phyloP scores from a whole-genome alignment of 2,888 invertebrate genomes.

The Ypsolopha scabrella region DNA sequence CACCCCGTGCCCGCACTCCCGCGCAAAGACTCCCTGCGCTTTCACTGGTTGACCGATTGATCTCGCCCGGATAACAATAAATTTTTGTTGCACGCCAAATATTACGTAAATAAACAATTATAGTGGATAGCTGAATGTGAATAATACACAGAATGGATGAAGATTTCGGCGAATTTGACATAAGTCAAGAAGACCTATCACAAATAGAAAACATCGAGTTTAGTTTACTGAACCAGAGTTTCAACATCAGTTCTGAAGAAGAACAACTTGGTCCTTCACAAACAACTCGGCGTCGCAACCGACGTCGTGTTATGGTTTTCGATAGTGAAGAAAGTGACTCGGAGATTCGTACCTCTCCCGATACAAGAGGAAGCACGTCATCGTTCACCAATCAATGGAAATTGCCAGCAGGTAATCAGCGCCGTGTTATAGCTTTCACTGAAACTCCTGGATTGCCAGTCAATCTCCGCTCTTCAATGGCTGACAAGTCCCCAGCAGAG shows the following conservation, averaged over 20 bases:
- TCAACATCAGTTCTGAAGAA: slow-evolving; percentile 7
- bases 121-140: not conserved
- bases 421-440: slow-evolving; percentile 10
- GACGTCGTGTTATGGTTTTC: slow-evolving; percentile 3
- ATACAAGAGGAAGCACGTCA: slow-evolving; percentile 7
- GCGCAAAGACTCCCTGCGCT: not conserved
- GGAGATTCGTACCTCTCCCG: slow-evolving; percentile 8
- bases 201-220: slow-evolving; percentile 9
- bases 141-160: not conserved
- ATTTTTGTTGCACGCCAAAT: not conserved
- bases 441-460: slow-evolving; percentile 7
- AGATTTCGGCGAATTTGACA: slow-evolving; percentile 8
- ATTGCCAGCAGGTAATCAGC: slow-evolving; percentile 9
- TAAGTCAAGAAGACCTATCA: slow-evolving; percentile 7
- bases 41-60: not conserved
- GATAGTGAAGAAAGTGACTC: slow-evolving; percentile 7
- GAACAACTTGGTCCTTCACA: slow-evolving; percentile 6
- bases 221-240: slow-evolving; percentile 7
- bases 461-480: slow-evolving; percentile 5
- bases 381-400: slow-evolving; percentile 3
- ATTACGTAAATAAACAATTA: not conserved
- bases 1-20: slow-evolving; percentile 1
- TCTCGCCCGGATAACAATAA: not conserved
- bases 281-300: not conserved
- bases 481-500: slow-evolving; percentile 7